Percentiles rank a stretch among this genome's conserved stretches.
phyloP scores from a whole-genome alignment of 2,888 invertebrate genomes.

The Aleiodes alternator region DNA sequence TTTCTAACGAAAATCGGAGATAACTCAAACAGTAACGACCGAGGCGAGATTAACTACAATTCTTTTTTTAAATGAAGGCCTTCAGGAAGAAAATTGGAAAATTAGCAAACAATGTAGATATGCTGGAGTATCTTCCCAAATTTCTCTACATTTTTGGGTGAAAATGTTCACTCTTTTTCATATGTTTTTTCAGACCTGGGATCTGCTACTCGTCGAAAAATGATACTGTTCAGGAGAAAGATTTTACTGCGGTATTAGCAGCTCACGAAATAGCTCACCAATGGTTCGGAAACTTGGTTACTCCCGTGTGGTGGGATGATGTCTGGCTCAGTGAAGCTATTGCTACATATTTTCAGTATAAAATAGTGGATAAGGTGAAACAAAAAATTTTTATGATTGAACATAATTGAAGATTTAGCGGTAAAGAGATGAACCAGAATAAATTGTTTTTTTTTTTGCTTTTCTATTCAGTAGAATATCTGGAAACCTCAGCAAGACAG shows the following conservation, averaged over 20 bases:
- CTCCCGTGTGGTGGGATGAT: constrained; percentile 54
- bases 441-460: no score
- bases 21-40: no score
- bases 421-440: no score
- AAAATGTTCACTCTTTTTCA: no score
- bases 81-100: no score
- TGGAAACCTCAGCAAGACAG: no score
- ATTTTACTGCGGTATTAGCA: constrained; percentile 22
- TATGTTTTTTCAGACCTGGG: neutral
- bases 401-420: constrained; percentile 76
- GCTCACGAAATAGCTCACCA: constrained; percentile 51
- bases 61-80: no score
- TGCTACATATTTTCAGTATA: constrained; percentile 50
- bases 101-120: no score
- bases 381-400: neutral
- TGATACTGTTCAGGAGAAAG: neutral
- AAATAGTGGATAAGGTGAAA: constrained; percentile 64
- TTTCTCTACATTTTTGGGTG: neutral
- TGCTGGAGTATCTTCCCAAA: neutral
- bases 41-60: no score
- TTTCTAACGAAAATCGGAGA: no score
- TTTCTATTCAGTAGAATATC: no score
- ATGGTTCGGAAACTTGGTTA: constrained; percentile 54
- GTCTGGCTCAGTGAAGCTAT: constrained; percentile 54
- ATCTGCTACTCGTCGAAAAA: neutral